Percentiles rank a stretch among this genome's conserved stretches.
phyloP scores from a whole-genome alignment of 2,888 invertebrate genomes.

The Hemaris fuciformis region DNA sequence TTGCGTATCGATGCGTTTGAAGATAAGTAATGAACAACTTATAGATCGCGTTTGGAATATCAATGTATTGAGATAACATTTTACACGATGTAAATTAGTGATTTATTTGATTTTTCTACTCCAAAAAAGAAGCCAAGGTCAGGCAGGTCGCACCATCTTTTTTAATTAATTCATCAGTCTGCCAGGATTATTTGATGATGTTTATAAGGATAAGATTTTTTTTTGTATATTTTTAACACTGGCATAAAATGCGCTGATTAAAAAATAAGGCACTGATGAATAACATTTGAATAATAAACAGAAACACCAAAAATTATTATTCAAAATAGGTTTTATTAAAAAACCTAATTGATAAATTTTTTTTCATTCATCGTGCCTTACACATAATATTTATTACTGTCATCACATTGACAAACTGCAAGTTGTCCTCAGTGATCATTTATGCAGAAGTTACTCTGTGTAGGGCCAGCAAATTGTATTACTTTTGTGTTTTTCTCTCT shows the following conservation, averaged over 20 bases:
- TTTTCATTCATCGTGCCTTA: neutral
- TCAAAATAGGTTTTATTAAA: neutral
- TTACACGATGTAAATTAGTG: constrained; percentile 29
- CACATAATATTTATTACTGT: constrained; percentile 20
- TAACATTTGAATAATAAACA: too few species aligned
- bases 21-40: constrained; percentile 79
- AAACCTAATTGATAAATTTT: too few species aligned
- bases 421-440: constrained; percentile 47
- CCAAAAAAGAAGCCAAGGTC: neutral
- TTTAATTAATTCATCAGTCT: constrained; percentile 4
- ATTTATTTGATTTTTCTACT: neutral
- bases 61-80: constrained; percentile 48
- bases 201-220: neutral
- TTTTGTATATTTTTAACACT: neutral
- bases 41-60: constrained; percentile 65
- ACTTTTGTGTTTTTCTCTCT: constrained; percentile 62
- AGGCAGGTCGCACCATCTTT: neutral
- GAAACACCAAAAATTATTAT: neutral
- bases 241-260: constrained; percentile 5
- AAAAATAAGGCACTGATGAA: too few species aligned
- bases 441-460: constrained; percentile 53
- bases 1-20: constrained; percentile 79
- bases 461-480: constrained; percentile 53
- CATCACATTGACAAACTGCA: constrained; percentile 40
- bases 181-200: neutral